Base-by-base conservation (phyloP, 2,797 vertebrate genomes). In the Danio choprae region DNA sequence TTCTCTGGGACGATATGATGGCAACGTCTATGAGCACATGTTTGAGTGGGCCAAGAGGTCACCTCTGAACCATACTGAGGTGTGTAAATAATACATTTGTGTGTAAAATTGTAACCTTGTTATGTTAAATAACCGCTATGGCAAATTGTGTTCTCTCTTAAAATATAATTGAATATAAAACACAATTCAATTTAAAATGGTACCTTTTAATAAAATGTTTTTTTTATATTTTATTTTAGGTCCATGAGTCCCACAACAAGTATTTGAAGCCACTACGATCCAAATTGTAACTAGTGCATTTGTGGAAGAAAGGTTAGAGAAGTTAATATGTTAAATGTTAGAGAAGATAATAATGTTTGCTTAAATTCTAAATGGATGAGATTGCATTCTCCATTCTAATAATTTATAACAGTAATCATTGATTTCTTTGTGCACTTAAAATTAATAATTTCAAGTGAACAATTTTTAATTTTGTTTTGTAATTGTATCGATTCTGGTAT, bases 21-120 rank as follows among this genome's bases (percentile, higher is more conserved):
- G 98, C 20, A 99, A 99, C 0, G 93, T 99, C 79, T 99, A 99
- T 0, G 97, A 99, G 87, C 91, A 96, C 89, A 91, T 99, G 96
- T 99, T 98, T 41, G 96, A 97, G 67, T 99, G 98, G 98, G 96
- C 98, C 72, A 96, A 95, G 83, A 92, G 89, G 43, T 98, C 98
- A 0, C 97, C 97, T 0, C 91, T 99, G 6, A 99, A 99, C 85
- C 89, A 93, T 87, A 92, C 95, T 56, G 91, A 99, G 96, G 98
- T 98, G 89, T 86, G 56, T 38, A 36, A n/a, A 10, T 12, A 18
- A 1, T n/a, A 44, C 13, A 22, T 64, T 71, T 62, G 7, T 64
- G 10, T 51, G 29, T 70, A 12, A 70, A 4, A 40, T n/a, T 15
- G 2, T 40, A 16, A 56, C 53, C 20, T 69, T 59, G 63, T 6